Percentiles rank a stretch among this genome's conserved stretches.
Evolutionary conservation across 1,140 invertebrate species (phyloP).

Genomic region (Heliconius hermathena): DNA sequence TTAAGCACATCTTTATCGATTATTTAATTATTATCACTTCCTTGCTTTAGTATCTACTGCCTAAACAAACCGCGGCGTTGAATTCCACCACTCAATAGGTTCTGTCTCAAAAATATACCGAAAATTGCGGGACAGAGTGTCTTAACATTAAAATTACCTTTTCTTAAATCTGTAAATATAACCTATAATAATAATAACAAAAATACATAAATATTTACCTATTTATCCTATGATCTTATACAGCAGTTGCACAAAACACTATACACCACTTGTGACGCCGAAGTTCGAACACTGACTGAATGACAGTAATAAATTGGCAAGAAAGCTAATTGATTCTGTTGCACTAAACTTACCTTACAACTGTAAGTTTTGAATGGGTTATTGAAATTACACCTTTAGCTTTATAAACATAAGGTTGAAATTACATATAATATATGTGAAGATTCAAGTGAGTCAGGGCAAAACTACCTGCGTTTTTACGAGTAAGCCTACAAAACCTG

Average conservation of each 20-base stretch:
- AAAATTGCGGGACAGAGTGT: too few relatives aligned
- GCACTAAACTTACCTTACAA: conserved; percentile 17
- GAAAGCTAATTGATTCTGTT: conserved; percentile 49
- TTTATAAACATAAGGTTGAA: neutral
- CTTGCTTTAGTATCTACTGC: too few relatives aligned
- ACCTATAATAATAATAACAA: conserved; percentile 15
- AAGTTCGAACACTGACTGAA: conserved; percentile 54
- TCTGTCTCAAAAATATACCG: too few relatives aligned
- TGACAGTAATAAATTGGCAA: conserved; percentile 56
- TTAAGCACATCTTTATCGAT: neutral
- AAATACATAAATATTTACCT: conserved; percentile 45
- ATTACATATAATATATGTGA: neutral
- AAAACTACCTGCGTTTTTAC: conserved; percentile 47
- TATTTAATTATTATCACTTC: too few relatives aligned
- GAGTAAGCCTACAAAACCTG: conserved; percentile 44
- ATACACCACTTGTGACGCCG: conserved; percentile 45
- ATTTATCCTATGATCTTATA: conserved; percentile 39
- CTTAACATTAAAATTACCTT: too few relatives aligned
- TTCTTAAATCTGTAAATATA: too few relatives aligned
- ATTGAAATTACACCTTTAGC: neutral
- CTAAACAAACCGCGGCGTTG: too few relatives aligned
- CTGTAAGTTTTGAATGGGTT: neutral
- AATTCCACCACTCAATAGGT: too few relatives aligned
- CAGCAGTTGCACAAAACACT: conserved; percentile 38
- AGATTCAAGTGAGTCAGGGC: conserved; percentile 32